Evolutionary conservation across 1,140 invertebrate genomes (phyloP), one percentile per base, ranked within the genome.

Genomic region (Zaprionus lachaisei): DNA sequence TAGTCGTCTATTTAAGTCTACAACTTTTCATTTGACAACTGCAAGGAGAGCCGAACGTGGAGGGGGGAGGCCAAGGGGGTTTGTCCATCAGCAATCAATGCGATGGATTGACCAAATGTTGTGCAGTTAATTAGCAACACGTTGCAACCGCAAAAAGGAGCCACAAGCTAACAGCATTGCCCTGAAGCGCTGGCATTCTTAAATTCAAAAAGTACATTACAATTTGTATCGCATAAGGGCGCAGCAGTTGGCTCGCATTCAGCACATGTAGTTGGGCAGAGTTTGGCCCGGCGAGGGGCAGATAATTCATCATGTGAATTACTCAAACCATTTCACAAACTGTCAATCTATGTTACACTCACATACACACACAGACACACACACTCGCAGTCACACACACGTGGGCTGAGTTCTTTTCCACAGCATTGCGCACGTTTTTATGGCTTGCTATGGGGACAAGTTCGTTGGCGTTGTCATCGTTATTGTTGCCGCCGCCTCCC

Each of bases 271-370:
- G 37, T 17, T 41, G 20, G 20, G 24, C 58, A 7, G 4, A 34
- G 31, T 9, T 34, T 22, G n/a, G 20, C 17, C 11, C 44, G 38
- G 60, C 17, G 26, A 56, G 65, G 51, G 55, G 60, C 55, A 76
- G 73, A 73, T 81, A 77, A 80, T 83, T 83, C 77, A 83, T 83
- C 81, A 87, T 82, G 61, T 75, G 83, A 87, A 87, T 87, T 87
- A 83, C 83, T 83, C 84, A 87, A 83, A 80, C 78, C 74, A 83
- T 83, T 83, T 87, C 68, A 65, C 78, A 87, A 87, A 81, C 78
- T 87, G 84, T 87, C 84, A 87, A 87, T 87, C 74, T 83, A 72
- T 65, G 77, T 72, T 70, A 55, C 67, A 73, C 70, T 55, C 68
- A 34, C 31, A 31, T 6, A 31, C 7, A 34, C 11, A 71, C 28